Conservation (phyloP, 2,113 vertebrate genomes). For the Pelusios castaneus region DNA sequence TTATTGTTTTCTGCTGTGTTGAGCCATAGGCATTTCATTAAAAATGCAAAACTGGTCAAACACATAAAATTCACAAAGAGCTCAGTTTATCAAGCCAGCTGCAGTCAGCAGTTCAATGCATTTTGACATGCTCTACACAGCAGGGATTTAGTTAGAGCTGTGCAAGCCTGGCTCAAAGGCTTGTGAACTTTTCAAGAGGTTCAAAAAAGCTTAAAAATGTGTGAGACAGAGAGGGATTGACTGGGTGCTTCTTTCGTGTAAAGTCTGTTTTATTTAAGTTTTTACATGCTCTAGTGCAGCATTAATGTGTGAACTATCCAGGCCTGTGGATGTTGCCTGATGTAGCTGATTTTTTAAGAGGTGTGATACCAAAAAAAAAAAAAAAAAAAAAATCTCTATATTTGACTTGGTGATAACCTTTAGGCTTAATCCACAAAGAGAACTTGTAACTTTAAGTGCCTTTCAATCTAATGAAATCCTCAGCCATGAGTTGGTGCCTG, state of each 20-base stretch:
- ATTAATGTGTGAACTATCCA: background rate
- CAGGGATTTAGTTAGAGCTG: slow-evolving; percentile 33
- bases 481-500: background rate
- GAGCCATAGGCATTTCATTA: slow-evolving; percentile 52
- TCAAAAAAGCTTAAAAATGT: slow-evolving; percentile 47
- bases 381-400: background rate
- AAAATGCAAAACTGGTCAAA: slow-evolving; percentile 68
- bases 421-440: background rate
- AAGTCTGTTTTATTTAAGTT: slow-evolving; percentile 28
- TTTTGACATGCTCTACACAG: slow-evolving; percentile 57
- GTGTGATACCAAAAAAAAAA: background rate
- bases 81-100: slow-evolving; percentile 47
- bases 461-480: background rate
- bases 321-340: background rate
- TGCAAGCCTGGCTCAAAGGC: slow-evolving; percentile 50
- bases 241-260: slow-evolving; percentile 18
- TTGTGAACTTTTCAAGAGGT: slow-evolving; percentile 53
- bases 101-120: slow-evolving; percentile 51
- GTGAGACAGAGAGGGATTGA: background rate
- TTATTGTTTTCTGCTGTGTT: slow-evolving; percentile 35
- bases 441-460: background rate
- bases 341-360: slow-evolving; percentile 22
- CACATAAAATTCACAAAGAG: slow-evolving; percentile 39
- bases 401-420: background rate
- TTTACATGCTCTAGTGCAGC: background rate